Evolutionary conservation across 2,113 vertebrate genomes (phyloP), one percentile per base, ranked within the genome.

Genomic region (Narcine bancroftii): DNA sequence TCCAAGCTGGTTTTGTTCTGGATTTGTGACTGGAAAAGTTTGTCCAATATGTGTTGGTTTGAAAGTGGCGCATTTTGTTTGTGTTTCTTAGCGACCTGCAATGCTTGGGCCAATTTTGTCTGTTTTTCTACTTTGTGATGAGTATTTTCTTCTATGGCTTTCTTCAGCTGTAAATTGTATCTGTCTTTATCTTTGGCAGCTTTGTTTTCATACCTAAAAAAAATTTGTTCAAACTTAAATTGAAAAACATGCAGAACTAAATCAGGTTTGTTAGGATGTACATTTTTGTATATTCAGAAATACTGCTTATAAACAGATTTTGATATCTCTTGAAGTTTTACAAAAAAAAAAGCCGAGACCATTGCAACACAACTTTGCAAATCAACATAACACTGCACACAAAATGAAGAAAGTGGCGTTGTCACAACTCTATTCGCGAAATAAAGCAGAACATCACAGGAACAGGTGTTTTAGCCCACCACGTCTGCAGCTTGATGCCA

Each of bases 1-100:
- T 93, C 89, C 21, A 92, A 92, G 92, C 77, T 96, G 26, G 0
- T 92, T 93, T 96, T 98, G 94, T 96, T 97, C 75, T 95, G 96
- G 45, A 33, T 93, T 93, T 96, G 97, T 24, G 93, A 93, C 11
- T 96, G 94, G 95, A 98, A 97, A 92, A 98, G 96, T 92, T 96
- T 95, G 93, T 98, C 96, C 93, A 99, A 96, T 93, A 97, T 97
- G 94, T 96, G 97, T 95, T 98, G 97, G 94, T 97, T 95, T 66
- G 97, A 95, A 50, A 94, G 94, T 0, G 95, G 95, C 9, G 94
- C 93, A 94, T 97, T 99, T 60, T 96, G 95, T 93, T 96, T 99
- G 85, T 94, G 60, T 92, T 96, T 97, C 89, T 94, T 95, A 39
- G 94, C 87, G 66, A 94, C 93, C 93, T 93, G 94, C 93, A 92